Conservation (phyloP, 2,797 vertebrate genomes). For the Falco novaeseelandiae region DNA sequence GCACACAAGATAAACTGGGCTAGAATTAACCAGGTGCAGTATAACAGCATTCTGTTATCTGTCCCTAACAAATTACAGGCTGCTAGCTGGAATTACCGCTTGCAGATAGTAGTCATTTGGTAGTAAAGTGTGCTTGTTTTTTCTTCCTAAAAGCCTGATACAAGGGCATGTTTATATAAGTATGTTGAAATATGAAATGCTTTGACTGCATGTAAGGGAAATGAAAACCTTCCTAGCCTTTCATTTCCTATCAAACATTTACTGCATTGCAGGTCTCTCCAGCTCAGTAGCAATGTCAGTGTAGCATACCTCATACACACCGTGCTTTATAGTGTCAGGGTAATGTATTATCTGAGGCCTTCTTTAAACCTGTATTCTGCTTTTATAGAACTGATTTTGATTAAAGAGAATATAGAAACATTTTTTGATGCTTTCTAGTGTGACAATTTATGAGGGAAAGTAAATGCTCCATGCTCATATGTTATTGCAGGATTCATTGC, state of each 20-base stretch:
- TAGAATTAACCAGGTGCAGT: constrained; percentile 62
- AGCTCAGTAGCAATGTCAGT: background rate
- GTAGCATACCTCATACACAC: background rate
- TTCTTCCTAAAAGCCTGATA: constrained; percentile 60
- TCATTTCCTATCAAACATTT: constrained; percentile 27
- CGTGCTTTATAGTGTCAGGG: background rate
- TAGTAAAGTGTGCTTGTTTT: constrained; percentile 52
- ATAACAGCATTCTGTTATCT: constrained; percentile 51
- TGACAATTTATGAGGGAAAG: constrained; percentile 43
- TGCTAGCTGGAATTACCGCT: constrained; percentile 48
- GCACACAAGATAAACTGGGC: constrained; percentile 38
- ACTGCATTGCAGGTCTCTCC: constrained; percentile 64
- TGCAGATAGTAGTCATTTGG: constrained; percentile 55
- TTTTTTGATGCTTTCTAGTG: constrained; percentile 19
- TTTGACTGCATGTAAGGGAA: constrained; percentile 49
- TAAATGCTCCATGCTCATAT: background rate
- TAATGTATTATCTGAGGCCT: constrained; percentile 31
- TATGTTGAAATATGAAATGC: constrained; percentile 61
- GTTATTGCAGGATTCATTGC: background rate
- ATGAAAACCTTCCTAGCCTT: constrained; percentile 22
- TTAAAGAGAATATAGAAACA: constrained; percentile 36
- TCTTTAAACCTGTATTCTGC: constrained; percentile 46
- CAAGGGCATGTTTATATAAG: constrained; percentile 59
- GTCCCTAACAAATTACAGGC: constrained; percentile 59
- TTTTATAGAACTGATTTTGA: constrained; percentile 56